Conservation (phyloP, 2,113 vertebrate species). For the Holacanthus passer region DNA sequence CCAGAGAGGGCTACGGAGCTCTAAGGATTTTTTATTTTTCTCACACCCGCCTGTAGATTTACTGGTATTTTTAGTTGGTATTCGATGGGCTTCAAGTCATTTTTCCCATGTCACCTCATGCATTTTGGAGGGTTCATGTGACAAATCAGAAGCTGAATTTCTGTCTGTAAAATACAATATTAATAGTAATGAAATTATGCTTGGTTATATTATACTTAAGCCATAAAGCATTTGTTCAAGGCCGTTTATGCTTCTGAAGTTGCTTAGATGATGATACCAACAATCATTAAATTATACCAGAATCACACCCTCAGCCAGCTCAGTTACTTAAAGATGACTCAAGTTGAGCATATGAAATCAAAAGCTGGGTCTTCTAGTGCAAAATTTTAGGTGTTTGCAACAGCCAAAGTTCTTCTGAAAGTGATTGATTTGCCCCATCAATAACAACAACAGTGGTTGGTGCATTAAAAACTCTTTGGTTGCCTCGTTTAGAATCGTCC, state of each 20-base stretch:
- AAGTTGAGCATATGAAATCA: background rate
- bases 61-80: constrained; percentile 12
- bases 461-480: background rate
- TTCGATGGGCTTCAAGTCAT: background rate
- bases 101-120: background rate
- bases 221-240: background rate
- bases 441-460: background rate
- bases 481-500: background rate
- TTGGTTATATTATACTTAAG: too few species aligned
- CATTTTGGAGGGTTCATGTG: background rate
- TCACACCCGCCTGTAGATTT: constrained; percentile 10
- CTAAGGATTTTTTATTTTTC: background rate
- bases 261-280: background rate
- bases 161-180: background rate
- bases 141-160: background rate
- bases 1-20: constrained; percentile 21
- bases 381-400: too few species aligned
- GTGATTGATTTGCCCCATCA: background rate
- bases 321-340: background rate
- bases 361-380: background rate
- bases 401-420: background rate
- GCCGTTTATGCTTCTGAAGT: background rate
- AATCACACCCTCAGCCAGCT: background rate
- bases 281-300: background rate
- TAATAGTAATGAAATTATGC: too few species aligned